Evolutionary conservation across 1,140 invertebrate genomes (phyloP).

Genomic region (Monomorium pharaonis): DNA sequence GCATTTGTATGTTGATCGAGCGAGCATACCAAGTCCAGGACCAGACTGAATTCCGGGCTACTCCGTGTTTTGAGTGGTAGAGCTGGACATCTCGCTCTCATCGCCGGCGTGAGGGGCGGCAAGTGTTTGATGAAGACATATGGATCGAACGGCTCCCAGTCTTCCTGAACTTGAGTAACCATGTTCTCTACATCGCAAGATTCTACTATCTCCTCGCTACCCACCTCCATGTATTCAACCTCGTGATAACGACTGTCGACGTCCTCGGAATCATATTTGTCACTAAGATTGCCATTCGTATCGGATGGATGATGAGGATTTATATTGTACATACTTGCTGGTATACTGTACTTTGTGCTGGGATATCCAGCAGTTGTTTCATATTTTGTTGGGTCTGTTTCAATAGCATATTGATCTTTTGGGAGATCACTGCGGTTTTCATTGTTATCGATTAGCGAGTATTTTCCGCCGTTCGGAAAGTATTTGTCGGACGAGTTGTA

Average conservation of each 20-base stretch:
- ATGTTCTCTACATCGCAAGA: slow-evolving; percentile 86
- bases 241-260: slow-evolving; percentile 80
- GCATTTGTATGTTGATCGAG: not conserved
- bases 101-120: slow-evolving; percentile 94
- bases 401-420: slow-evolving; percentile 72
- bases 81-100: slow-evolving; percentile 94
- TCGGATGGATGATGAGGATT: slow-evolving; percentile 75
- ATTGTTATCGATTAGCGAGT: slow-evolving; percentile 79
- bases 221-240: slow-evolving; percentile 83
- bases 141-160: slow-evolving; percentile 94
- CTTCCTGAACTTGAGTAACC: slow-evolving; percentile 87
- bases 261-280: slow-evolving; percentile 78
- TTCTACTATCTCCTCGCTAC: slow-evolving; percentile 84
- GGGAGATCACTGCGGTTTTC: slow-evolving; percentile 75
- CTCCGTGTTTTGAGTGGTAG: slow-evolving; percentile 96
- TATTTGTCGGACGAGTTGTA: slow-evolving; percentile 71
- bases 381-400: slow-evolving; percentile 75
- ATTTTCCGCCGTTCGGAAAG: slow-evolving; percentile 74
- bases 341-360: slow-evolving; percentile 69
- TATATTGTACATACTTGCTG: slow-evolving; percentile 74
- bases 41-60: slow-evolving; percentile 97
- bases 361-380: slow-evolving; percentile 74
- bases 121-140: slow-evolving; percentile 97
- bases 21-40: slow-evolving; percentile 91
- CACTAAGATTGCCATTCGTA: slow-evolving; percentile 78